These are phyloP conservation scores for Megalonaias nervosa DNA, from an alignment of 1,140 invertebrate species.

Conservation along the genomic window DNA sequence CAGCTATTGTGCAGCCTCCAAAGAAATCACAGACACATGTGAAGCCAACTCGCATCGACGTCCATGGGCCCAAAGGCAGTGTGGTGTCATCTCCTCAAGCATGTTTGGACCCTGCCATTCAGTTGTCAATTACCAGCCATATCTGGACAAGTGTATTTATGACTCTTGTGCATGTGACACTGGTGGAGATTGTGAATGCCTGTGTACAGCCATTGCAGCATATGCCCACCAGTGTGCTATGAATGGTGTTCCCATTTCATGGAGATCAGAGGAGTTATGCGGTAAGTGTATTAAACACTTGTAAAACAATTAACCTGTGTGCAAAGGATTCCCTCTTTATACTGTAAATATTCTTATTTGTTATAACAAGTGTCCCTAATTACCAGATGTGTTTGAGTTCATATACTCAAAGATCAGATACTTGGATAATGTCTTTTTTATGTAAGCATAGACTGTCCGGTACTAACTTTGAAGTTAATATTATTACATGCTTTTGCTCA, in stretches of 20 bases:
- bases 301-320: not conserved
- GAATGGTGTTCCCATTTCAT: conserved; percentile 79
- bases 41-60: conserved; percentile 80
- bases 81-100: conserved; percentile 81
- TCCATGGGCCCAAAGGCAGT: conserved; percentile 84
- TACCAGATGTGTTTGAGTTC: too few relatives aligned
- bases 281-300: conserved; percentile 39
- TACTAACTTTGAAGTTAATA: too few relatives aligned
- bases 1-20: conserved; percentile 77
- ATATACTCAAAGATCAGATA: too few relatives aligned
- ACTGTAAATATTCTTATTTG: too few relatives aligned
- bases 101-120: conserved; percentile 85
- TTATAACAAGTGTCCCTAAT: too few relatives aligned
- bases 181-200: conserved; percentile 91
- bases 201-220: conserved; percentile 90
- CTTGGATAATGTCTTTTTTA: too few relatives aligned
- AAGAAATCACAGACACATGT: conserved; percentile 78
- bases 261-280: conserved; percentile 81
- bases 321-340: too few relatives aligned
- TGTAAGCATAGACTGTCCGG: too few relatives aligned
- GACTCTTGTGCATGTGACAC: conserved; percentile 85
- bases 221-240: conserved; percentile 88
- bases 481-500: too few relatives aligned
- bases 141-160: conserved; percentile 51
- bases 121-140: conserved; percentile 76